Percentiles rank a stretch among this genome's conserved stretches.
Conservation (phyloP, 2,797 vertebrate genomes). For the Chelonia mydas region DNA sequence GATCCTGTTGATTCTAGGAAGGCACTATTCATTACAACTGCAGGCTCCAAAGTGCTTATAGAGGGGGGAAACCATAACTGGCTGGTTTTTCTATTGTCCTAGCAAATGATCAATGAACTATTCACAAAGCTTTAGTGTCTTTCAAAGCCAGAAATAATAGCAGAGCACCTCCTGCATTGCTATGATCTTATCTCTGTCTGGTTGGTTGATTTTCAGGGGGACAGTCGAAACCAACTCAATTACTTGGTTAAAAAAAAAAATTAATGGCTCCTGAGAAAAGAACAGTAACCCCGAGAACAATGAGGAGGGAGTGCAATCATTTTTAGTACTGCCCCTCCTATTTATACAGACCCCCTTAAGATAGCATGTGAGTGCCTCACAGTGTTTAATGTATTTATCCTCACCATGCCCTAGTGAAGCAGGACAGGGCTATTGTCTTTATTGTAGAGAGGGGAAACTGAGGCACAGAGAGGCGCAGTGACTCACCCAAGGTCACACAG, state of each 20-base stretch:
- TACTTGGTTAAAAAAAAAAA: slow-evolving; percentile 57
- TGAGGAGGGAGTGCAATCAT: neutral
- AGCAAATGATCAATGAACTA: slow-evolving; percentile 58
- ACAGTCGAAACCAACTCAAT: slow-evolving; percentile 51
- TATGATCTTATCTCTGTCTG: slow-evolving; percentile 65
- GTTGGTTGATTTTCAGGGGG: slow-evolving; percentile 52
- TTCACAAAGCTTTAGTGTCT: neutral
- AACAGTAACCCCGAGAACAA: neutral
- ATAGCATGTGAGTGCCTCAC: neutral
- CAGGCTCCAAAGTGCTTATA: slow-evolving; percentile 54
- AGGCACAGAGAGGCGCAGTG: neutral
- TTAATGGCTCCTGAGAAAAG: neutral
- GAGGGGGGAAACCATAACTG: slow-evolving; percentile 11
- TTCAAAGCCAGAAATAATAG: slow-evolving; percentile 64
- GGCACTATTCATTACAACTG: slow-evolving; percentile 49
- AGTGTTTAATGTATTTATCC: neutral
- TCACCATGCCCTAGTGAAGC: neutral
- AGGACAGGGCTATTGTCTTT: neutral
- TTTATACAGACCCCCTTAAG: neutral
- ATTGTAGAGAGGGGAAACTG: neutral
- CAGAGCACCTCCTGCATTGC: neutral
- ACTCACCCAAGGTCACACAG: neutral
- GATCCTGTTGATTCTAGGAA: slow-evolving; percentile 56
- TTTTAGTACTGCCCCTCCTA: neutral
- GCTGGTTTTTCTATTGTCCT: slow-evolving; percentile 50